Evolutionary conservation across 2,888 invertebrate genomes (phyloP).

Genomic region (Agrilus mali): DNA sequence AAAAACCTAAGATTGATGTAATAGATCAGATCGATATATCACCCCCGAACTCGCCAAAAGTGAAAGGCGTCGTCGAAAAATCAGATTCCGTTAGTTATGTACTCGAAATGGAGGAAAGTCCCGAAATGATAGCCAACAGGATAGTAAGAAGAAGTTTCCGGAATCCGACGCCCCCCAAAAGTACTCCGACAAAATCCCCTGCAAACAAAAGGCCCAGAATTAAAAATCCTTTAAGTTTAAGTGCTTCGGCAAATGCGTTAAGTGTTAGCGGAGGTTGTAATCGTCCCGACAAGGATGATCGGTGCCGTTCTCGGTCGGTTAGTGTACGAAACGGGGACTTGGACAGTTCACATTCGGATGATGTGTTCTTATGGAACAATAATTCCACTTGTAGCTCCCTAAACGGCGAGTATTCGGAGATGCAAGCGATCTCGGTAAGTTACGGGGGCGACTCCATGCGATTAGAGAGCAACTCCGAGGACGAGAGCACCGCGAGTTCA

Average conservation of each 20-base stretch:
- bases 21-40: conserved; percentile 33
- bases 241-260: conserved; percentile 38
- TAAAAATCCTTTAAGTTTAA: conserved; percentile 33
- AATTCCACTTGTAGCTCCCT: conserved; percentile 7
- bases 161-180: conserved; percentile 34
- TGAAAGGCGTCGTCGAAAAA: conserved; percentile 75
- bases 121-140: conserved; percentile 58
- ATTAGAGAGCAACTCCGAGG: conserved; percentile 49
- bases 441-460: conserved; percentile 49
- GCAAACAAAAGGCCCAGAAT: conserved; percentile 34
- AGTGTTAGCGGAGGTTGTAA: conserved; percentile 31
- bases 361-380: conserved; percentile 19
- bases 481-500: conserved; percentile 39
- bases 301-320: conserved; percentile 35
- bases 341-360: conserved; percentile 16
- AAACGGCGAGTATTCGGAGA: too few species aligned
- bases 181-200: conserved; percentile 26
- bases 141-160: conserved; percentile 59
- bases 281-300: conserved; percentile 20
- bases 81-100: conserved; percentile 81
- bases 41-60: conserved; percentile 57
- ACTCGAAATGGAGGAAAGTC: conserved; percentile 61
- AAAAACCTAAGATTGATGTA: conserved; percentile 23
- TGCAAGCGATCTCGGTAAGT: too few species aligned
- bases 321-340: conserved; percentile 21